Evolutionary conservation across 2,888 invertebrate species (phyloP), one percentile per base, ranked within the genome.

Genomic region (Eristalis pertinax): DNA sequence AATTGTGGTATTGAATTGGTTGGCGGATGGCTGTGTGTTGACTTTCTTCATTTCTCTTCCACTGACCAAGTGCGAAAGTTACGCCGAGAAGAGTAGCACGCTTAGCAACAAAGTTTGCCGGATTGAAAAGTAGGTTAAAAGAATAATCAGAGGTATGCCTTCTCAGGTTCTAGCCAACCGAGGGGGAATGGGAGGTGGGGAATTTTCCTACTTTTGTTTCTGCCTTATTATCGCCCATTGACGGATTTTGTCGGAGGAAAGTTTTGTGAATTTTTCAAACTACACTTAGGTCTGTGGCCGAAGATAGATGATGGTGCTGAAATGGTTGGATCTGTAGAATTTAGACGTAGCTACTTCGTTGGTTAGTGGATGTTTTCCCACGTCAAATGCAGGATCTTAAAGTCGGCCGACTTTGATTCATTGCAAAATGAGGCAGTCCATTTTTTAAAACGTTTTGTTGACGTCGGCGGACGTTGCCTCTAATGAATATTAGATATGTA

Each of bases 1-100:
- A 79, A 76, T 84, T 83, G 79, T 83, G 87, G 87, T 78, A 83
- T 83, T 79, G 87, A 80, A 87, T 76, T 80, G 84, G 64, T 75
- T 32, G 24, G 60, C 41, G 62, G 72, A 56, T 2, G 62, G 67
- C 73, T 78, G 79, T 68, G 76, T 76, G 76, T 84, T 62, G 70
- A 84, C 62, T 76, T 76, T 70, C 60, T 38, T 74, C 67, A 83
- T 87, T 83, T 80, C 75, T 72, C 78, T 50, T 75, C 11, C 15
- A 41, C 70, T 77, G 78, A 67, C 78, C 74, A 56, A 72, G 69
- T 63, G 77, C 38, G n/a, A 15, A 78, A 73, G 67, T 35, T 58
- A 68, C 29, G 5, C 67, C 65, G 62, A 72, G 72, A 77, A 62
- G 70, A 65, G 76, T 26, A 60, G 65, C 43, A 58, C 65, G 35